Evolutionary conservation across 2,113 vertebrate species (phyloP).

Genomic region (Neodontobutis hainanensis): DNA sequence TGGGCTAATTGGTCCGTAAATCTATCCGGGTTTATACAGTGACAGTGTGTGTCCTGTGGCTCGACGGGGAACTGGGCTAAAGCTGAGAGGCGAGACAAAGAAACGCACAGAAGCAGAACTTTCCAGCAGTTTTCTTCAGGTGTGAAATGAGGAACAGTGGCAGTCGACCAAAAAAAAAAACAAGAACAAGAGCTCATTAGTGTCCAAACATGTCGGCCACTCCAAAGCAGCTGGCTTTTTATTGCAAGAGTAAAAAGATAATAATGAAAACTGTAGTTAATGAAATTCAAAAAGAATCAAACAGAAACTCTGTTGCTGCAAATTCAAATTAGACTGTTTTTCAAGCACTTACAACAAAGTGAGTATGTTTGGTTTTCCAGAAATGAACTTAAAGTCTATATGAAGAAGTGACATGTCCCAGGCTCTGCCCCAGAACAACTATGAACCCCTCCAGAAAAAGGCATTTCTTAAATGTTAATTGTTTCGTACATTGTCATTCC

Average conservation of each 20-base stretch:
- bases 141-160: background rate
- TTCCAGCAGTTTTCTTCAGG: slow-evolving; percentile 2
- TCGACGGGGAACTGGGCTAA: slow-evolving; percentile 16
- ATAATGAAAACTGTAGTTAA: background rate
- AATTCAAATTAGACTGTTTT: no score
- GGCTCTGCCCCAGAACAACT: no score
- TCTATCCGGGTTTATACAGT: slow-evolving; percentile 30
- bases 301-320: no score
- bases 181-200: slow-evolving; percentile 10
- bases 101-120: slow-evolving; percentile 8
- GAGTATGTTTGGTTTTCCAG: no score
- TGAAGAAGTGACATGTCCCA: no score
- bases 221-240: slow-evolving; percentile 3
- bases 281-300: background rate
- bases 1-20: slow-evolving; percentile 60
- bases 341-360: no score
- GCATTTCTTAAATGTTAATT: no score
- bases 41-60: slow-evolving; percentile 36
- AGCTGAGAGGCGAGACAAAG: slow-evolving; percentile 7
- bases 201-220: background rate
- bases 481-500: no score
- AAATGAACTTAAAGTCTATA: no score
- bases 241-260: background rate
- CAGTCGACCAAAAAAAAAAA: background rate
- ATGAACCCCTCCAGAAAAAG: no score